Percentiles rank a stretch among this genome's conserved stretches.
phyloP scores from a whole-genome alignment of 2,797 vertebrate species.

The Hoplostethus atlanticus region DNA sequence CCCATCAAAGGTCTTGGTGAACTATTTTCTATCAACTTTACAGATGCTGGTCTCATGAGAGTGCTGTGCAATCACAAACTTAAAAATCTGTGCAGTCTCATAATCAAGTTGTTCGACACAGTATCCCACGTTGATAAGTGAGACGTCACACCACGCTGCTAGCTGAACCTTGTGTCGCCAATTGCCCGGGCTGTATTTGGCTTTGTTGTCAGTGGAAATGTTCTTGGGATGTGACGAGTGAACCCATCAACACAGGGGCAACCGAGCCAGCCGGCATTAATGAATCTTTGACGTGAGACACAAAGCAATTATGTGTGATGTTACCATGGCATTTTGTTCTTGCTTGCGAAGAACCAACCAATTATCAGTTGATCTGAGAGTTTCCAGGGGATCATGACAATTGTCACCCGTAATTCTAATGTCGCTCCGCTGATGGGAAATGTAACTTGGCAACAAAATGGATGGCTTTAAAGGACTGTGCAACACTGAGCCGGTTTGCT shows the following conservation, averaged over 20 bases:
- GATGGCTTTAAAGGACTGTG: slow-evolving; percentile 49
- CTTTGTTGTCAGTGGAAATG: slow-evolving; percentile 29
- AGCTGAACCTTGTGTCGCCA: slow-evolving; percentile 36
- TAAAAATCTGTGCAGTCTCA: not conserved
- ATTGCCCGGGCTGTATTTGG: slow-evolving; percentile 19
- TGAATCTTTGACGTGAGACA: slow-evolving; percentile 67
- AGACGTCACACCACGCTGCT: slow-evolving; percentile 31
- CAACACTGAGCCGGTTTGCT: slow-evolving; percentile 51
- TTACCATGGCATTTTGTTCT: slow-evolving; percentile 68
- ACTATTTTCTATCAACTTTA: slow-evolving; percentile 33
- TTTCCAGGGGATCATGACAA: slow-evolving; percentile 72
- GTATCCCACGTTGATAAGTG: slow-evolving; percentile 36
- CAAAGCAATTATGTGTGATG: slow-evolving; percentile 70
- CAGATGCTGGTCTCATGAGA: slow-evolving; percentile 6
- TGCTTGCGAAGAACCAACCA: slow-evolving; percentile 68
- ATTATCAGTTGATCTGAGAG: slow-evolving; percentile 75
- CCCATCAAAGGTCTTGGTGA: slow-evolving; percentile 33
- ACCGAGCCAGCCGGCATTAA: slow-evolving; percentile 55
- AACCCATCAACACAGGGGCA: slow-evolving; percentile 59
- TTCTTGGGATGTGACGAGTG: slow-evolving; percentile 43
- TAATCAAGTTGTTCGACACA: slow-evolving; percentile 3
- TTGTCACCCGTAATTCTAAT: slow-evolving; percentile 79
- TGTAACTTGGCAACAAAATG: slow-evolving; percentile 73
- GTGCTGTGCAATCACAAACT: slow-evolving; percentile 15
- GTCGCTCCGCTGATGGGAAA: slow-evolving; percentile 60